A percentile compares a stretch with the other conserved stretches of the same genome.
These are phyloP conservation scores for Cheilosia soror DNA, from an alignment of 2,888 invertebrate species.

Conservation along the genomic window DNA sequence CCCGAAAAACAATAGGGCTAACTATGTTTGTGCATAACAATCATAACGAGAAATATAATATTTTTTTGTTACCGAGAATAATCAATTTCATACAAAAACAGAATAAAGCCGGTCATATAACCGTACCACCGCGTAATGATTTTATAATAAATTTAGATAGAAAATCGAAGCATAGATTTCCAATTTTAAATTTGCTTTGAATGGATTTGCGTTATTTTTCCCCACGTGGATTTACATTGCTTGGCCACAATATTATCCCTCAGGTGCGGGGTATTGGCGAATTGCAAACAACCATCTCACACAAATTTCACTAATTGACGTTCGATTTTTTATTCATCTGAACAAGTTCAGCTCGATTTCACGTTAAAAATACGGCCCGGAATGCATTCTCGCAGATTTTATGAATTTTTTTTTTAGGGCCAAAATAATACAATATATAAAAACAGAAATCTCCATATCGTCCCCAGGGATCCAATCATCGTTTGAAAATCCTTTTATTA, in stretches of 20 bases:
- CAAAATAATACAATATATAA: background rate
- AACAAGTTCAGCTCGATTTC: background rate
- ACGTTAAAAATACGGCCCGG: conserved; percentile 17
- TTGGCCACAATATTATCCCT: conserved; percentile 38
- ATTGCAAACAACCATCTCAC: conserved; percentile 39
- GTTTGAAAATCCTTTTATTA: conserved; percentile 47
- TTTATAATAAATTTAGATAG: conserved; percentile 66
- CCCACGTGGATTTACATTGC: background rate
- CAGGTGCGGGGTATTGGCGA: conserved; percentile 26
- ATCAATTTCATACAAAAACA: background rate
- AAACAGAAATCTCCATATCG: conserved; percentile 22
- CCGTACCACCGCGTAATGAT: conserved; percentile 40
- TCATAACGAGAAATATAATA: background rate
- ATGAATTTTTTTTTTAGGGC: background rate
- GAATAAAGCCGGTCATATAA: conserved; percentile 13
- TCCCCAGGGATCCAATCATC: conserved; percentile 59
- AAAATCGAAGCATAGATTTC: conserved; percentile 41
- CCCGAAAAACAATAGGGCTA: background rate
- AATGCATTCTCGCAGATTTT: background rate
- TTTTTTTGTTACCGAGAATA: background rate
- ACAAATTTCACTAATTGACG: conserved; percentile 70
- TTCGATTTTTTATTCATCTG: conserved; percentile 40
- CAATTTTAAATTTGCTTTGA: conserved; percentile 37
- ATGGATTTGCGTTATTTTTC: conserved; percentile 5
- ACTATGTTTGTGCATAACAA: background rate